Conservation (phyloP, 2,113 vertebrate species). For the Sylvilagus bachmani region DNA sequence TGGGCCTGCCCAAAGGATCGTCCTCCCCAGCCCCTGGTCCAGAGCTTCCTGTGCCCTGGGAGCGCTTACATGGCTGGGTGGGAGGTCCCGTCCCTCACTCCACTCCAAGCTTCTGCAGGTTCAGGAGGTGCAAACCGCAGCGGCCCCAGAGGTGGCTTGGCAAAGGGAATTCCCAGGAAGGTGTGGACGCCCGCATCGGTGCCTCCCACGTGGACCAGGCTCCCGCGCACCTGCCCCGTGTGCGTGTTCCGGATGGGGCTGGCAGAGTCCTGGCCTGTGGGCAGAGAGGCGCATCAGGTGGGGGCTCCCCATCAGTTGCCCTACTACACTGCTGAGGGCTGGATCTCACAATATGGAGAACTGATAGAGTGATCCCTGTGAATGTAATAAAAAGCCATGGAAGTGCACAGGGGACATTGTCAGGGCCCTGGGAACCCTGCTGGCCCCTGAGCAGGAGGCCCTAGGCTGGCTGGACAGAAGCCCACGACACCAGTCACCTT, state of each 20-base stretch:
- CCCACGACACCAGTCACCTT: background rate
- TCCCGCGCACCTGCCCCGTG: conserved; percentile 88
- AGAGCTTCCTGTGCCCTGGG: conserved; percentile 82
- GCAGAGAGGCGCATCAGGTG: background rate
- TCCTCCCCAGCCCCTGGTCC: background rate
- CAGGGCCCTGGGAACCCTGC: too few relatives aligned
- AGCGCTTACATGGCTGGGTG: conserved; percentile 89
- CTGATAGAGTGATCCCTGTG: too few relatives aligned
- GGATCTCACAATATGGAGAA: too few relatives aligned
- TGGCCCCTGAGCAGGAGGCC: too few relatives aligned
- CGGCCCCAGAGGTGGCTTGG: conserved; percentile 91
- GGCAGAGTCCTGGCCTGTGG: conserved; percentile 76
- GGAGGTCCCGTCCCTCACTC: conserved; percentile 89
- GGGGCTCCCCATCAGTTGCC: too few relatives aligned
- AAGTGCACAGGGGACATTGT: too few relatives aligned
- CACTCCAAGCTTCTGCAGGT: conserved; percentile 90
- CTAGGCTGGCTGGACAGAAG: too few relatives aligned
- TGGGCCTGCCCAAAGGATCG: background rate
- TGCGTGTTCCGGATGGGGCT: conserved; percentile 87
- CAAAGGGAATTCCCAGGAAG: conserved; percentile 93
- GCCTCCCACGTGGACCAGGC: conserved; percentile 85
- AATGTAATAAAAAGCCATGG: too few relatives aligned
- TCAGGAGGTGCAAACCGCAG: conserved; percentile 91
- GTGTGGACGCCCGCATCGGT: conserved; percentile 85
- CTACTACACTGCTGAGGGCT: background rate